Conservation (phyloP, 64 coral and sea anemone species). For the Dendrophyllia cribrosa region DNA sequence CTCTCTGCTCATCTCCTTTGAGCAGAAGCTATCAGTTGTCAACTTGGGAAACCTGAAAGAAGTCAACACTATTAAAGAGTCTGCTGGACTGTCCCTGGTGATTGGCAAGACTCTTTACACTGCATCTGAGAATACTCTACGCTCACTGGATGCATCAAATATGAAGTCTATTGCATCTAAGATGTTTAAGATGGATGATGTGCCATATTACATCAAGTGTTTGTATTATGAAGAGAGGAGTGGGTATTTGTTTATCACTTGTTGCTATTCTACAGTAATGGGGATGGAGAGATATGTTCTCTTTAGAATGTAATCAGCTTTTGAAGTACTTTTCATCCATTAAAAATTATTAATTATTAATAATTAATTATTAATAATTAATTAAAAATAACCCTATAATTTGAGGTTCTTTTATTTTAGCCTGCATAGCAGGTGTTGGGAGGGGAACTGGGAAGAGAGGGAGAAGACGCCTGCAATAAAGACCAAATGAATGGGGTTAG, state of each 20-base stretch:
- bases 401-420: no score
- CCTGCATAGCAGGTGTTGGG: no score
- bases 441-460: no score
- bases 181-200: conserved; percentile 47
- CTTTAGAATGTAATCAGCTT: neutral
- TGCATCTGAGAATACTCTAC: conserved; percentile 31
- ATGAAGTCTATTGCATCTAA: conserved; percentile 70
- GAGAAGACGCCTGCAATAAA: no score
- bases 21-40: conserved; percentile 46
- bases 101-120: conserved; percentile 37
- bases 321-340: neutral
- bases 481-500: no score
- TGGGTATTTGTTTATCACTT: conserved; percentile 64
- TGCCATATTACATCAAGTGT: conserved; percentile 37
- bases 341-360: no score
- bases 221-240: conserved; percentile 60
- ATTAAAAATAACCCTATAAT: no score
- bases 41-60: conserved; percentile 93
- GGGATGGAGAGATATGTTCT: conserved; percentile 47
- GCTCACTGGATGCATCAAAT: conserved; percentile 37
- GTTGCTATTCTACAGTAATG: neutral
- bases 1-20: conserved; percentile 61
- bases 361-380: no score
- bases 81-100: conserved; percentile 63
- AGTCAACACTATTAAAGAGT: conserved; percentile 33